These are phyloP conservation scores for Prunella strophiata DNA, from an alignment of 2,797 vertebrate genomes.

Conservation along the genomic window DNA sequence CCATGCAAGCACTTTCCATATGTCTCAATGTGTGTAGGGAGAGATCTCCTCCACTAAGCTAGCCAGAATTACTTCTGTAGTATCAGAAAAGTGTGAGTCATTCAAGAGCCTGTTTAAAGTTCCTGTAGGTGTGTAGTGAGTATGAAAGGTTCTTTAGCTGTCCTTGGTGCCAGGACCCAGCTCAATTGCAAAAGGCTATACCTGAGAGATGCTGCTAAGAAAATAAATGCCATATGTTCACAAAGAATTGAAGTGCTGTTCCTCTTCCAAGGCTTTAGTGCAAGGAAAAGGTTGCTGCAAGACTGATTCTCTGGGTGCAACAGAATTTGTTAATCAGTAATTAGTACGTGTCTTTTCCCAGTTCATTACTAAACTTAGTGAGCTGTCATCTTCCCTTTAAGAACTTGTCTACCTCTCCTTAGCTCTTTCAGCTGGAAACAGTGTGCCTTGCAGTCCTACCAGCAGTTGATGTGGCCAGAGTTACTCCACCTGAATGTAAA, in stretches of 20 bases:
- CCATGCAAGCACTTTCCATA: neutral
- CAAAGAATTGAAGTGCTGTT: neutral
- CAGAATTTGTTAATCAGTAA: neutral
- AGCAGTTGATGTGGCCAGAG: neutral
- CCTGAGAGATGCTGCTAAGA: neutral
- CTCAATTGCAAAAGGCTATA: neutral
- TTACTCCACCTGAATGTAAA: neutral
- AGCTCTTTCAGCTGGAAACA: neutral
- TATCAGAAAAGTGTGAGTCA: neutral
- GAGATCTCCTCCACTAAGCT: neutral
- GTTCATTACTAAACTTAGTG: neutral
- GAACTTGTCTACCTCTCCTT: neutral
- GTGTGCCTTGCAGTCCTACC: neutral
- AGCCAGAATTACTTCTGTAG: neutral
- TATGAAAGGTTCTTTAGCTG: neutral
- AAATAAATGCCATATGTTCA: neutral
- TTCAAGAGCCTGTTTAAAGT: neutral
- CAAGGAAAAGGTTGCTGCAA: neutral
- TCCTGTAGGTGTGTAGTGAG: neutral
- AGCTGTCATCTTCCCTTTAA: neutral
- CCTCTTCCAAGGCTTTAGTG: neutral
- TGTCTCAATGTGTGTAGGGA: neutral
- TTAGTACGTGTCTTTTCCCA: neutral
- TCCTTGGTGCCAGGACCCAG: neutral
- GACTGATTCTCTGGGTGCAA: neutral